These are phyloP conservation scores for Peromyscus maniculatus DNA, from an alignment of 2,113 vertebrate genomes.

Conservation along the genomic window DNA sequence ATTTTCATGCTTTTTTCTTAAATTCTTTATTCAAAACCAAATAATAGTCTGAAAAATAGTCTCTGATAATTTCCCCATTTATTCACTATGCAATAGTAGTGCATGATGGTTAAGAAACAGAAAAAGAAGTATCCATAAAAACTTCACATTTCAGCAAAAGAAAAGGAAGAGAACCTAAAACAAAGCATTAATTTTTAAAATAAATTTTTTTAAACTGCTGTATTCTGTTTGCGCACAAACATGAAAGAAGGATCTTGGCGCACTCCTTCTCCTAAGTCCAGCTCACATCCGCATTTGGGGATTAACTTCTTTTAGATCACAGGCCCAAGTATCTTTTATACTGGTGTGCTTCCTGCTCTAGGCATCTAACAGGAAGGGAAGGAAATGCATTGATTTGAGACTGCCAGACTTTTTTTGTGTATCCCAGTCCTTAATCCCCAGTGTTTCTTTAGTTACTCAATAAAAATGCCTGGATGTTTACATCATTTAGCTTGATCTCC, in stretches of 20 bases:
- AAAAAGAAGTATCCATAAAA: conserved; percentile 8
- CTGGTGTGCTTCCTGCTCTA: conserved; percentile 44
- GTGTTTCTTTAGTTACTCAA: conserved; percentile 22
- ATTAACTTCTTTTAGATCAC: conserved; percentile 56
- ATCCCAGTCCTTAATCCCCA: conserved; percentile 15
- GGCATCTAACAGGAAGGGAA: not conserved
- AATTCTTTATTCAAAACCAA: conserved; percentile 55
- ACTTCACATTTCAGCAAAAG: conserved; percentile 36
- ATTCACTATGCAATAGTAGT: conserved; percentile 1
- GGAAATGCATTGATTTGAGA: conserved; percentile 51
- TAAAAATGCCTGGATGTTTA: conserved; percentile 19
- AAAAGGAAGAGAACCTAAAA: conserved; percentile 20
- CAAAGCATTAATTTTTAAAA: not conserved
- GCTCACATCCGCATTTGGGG: not conserved
- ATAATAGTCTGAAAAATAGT: conserved; percentile 27
- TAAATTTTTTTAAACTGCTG: conserved; percentile 24
- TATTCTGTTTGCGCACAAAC: conserved; percentile 57
- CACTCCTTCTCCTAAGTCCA: not conserved
- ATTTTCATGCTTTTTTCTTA: conserved; percentile 49
- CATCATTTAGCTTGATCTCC: conserved; percentile 28
- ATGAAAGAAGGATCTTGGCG: not conserved
- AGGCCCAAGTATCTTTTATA: conserved; percentile 12
- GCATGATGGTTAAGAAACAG: not conserved
- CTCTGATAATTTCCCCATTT: conserved; percentile 27
- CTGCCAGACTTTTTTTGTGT: not conserved